A percentile compares a stretch with the other conserved stretches of the same genome.
Evolutionary conservation across 2,113 vertebrate species (phyloP).

Genomic region (Carollia perspicillata): DNA sequence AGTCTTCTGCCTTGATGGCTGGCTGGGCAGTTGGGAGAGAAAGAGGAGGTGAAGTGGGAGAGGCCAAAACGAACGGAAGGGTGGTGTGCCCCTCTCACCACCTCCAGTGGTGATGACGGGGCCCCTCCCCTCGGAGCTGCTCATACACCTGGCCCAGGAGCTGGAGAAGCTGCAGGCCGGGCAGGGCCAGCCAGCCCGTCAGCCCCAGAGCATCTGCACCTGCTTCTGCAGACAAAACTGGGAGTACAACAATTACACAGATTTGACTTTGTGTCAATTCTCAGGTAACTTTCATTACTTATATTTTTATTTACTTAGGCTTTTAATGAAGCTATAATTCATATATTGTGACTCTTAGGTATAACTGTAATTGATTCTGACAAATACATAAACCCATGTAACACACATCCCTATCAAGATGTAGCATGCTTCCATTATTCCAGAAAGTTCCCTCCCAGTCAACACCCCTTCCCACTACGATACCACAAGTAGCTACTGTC

Average conservation of each 20-base stretch:
- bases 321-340: not conserved
- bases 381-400: not conserved
- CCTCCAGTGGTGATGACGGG: not conserved
- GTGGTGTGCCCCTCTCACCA: not conserved
- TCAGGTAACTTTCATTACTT: not conserved
- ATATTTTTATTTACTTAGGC: not conserved
- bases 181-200: not conserved
- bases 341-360: not conserved
- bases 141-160: not conserved
- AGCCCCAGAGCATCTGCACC: not conserved
- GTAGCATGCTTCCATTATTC: not conserved
- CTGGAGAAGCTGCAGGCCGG: not conserved
- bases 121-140: fast-evolving
- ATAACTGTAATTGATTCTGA: not conserved
- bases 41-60: not conserved
- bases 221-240: not conserved
- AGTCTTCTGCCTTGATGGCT: not conserved
- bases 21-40: fast-evolving
- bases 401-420: not conserved
- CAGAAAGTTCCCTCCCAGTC: not conserved
- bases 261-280: not conserved
- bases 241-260: not conserved
- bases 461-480: not conserved
- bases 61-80: not conserved
- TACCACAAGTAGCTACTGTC: not conserved